These are phyloP conservation scores for Aphodius sticticus DNA, from an alignment of 2,888 invertebrate genomes.

Conservation along the genomic window DNA sequence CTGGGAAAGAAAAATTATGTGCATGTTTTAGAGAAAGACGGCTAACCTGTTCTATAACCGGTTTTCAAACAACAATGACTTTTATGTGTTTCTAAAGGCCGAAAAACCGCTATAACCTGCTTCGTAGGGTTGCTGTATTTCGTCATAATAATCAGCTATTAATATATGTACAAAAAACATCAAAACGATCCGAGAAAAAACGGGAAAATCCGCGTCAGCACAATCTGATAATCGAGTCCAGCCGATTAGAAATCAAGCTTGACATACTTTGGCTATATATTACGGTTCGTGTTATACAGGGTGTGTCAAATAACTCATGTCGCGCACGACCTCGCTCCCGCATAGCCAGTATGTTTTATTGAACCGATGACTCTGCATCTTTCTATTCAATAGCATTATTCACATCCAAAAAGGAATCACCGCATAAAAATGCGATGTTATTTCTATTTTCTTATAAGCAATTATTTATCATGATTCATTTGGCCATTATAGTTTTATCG, in stretches of 20 bases:
- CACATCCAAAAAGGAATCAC: neutral
- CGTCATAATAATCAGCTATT: neutral
- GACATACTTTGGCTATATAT: neutral
- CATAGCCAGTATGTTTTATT: neutral
- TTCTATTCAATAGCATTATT: neutral
- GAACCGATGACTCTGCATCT: neutral
- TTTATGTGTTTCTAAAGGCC: neutral
- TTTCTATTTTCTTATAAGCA: neutral
- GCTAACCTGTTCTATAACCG: constrained; percentile 23
- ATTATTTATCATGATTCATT: neutral
- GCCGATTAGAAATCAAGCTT: neutral
- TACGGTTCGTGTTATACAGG: neutral
- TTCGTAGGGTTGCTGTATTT: neutral
- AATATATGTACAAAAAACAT: neutral
- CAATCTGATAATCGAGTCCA: neutral
- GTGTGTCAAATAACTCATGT: neutral
- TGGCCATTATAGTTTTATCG: neutral
- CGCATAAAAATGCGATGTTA: neutral
- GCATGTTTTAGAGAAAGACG: constrained; percentile 17
- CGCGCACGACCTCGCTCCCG: neutral
- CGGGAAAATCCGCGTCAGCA: neutral
- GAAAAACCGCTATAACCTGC: constrained; percentile 4
- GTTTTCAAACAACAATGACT: constrained; percentile 22
- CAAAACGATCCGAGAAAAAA: neutral
- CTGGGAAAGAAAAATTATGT: constrained; percentile 20